Percentiles rank a stretch among this genome's conserved stretches.
phyloP scores from a whole-genome alignment of 2,888 invertebrate species.

The Lasioglossum malachurum region DNA sequence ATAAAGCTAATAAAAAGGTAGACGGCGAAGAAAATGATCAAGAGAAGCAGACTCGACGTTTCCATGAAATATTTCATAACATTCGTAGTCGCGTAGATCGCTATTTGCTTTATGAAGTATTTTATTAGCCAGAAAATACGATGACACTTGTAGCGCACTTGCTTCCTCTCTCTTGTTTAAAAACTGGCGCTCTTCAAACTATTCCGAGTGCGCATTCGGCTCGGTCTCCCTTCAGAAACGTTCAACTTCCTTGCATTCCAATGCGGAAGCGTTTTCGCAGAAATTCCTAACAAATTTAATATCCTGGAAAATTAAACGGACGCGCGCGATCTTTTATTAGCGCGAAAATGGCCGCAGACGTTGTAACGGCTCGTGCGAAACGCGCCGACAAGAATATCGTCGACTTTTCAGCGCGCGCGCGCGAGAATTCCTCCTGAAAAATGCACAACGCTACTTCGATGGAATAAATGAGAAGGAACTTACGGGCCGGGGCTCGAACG shows the following conservation, averaged over 20 bases:
- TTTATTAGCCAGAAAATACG: not conserved
- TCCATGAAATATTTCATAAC: not conserved
- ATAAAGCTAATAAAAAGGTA: not conserved
- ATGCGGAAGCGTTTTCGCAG: not conserved
- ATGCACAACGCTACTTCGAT: slow-evolving; percentile 25
- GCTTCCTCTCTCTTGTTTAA: not conserved
- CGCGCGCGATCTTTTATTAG: not conserved
- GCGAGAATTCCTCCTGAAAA: slow-evolving; percentile 25
- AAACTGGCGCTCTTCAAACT: slow-evolving; percentile 9
- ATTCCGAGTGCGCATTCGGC: not conserved
- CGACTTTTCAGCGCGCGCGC: slow-evolving; percentile 7
- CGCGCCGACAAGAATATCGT: slow-evolving; percentile 26
- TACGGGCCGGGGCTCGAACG: slow-evolving; percentile 4
- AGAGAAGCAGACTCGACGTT: not conserved
- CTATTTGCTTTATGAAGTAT: not conserved
- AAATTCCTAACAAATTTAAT: slow-evolving; percentile 7
- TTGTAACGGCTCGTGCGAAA: not conserved
- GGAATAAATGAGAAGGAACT: slow-evolving; percentile 45
- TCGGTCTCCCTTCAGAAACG: not conserved
- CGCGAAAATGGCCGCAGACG: not conserved
- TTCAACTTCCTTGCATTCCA: not conserved
- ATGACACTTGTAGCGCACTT: not conserved
- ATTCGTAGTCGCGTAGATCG: not conserved
- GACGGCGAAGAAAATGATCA: not conserved
- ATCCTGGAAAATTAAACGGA: not conserved